Evolutionary conservation across 1,140 invertebrate genomes (phyloP), one percentile per base, ranked within the genome.

Genomic region (Theocolax elegans): DNA sequence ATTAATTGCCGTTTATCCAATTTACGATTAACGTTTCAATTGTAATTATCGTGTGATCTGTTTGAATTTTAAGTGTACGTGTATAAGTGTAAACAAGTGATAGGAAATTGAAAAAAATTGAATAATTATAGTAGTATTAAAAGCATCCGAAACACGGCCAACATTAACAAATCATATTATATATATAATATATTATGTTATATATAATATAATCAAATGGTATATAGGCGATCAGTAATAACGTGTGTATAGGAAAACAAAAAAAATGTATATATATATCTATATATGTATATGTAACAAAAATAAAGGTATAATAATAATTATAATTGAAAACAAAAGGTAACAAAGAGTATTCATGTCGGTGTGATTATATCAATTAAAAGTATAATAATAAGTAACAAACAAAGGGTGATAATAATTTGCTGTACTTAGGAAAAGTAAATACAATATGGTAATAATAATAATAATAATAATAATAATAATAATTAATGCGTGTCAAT

Each of bases 141-240:
- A 81, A 84, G 80, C 81, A 79, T 80, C 79, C 78, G 81, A 76
- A 81, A 84, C 78, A 83, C 79, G 79, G 79, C 82, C 79, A 83
- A 82, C 80, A 83, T 48, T 80, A 72, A 81, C 42, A 64, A 68
- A 58, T n/a, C n/a, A n/a, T n/a, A n/a, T n/a, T n/a, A n/a, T 68
- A 25, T 35, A 35, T 42, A 53, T 46, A 35, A 23, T 53, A 74
- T 64, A 63, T 48, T 58, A 54, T n/a, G 46, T 35, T 69, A 62
- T 54, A 69, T 31, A 63, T 31, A 60, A 67, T 67, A 35, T n/a
- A n/a, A n/a, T n/a, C n/a, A n/a, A n/a, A n/a, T n/a, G n/a, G n/a
- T n/a, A n/a, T n/a, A n/a, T 59, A 60, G 58, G 58, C 31, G 56
- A 42, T 59, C 54, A 69, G 51, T 68, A 35, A 48, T 58, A 63